Evolutionary conservation across 2,888 invertebrate genomes (phyloP).

Genomic region (Ormyrus pomaceus): DNA sequence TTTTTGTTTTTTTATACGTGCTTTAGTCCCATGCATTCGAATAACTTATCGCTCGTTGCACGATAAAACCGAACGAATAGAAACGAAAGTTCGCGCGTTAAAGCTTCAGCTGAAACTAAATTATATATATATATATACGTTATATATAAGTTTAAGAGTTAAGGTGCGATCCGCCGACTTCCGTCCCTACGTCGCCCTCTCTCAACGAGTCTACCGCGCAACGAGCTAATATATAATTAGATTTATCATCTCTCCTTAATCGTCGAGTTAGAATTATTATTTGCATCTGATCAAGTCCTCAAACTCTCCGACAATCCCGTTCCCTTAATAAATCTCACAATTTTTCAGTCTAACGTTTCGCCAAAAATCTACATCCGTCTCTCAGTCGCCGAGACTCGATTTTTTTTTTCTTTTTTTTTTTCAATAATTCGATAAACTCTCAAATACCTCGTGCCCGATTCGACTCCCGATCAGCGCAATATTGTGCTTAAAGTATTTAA

Average conservation of each 20-base stretch:
- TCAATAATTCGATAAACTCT: constrained; percentile 18
- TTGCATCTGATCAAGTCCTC: neutral
- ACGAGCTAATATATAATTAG: neutral
- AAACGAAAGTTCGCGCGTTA: constrained; percentile 3
- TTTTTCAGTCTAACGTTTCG: constrained; percentile 52
- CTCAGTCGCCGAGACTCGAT: constrained; percentile 2
- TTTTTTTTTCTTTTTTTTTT: neutral
- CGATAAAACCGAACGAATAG: constrained; percentile 6
- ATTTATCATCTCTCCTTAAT: neutral
- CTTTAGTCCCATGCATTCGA: constrained; percentile 71
- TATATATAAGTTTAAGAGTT: neutral
- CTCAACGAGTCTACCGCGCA: constrained; percentile 20
- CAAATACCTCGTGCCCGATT: neutral
- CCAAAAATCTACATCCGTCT: constrained; percentile 36
- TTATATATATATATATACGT: too few species aligned
- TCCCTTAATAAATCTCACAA: constrained; percentile 39
- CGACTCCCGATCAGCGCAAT: constrained; percentile 16
- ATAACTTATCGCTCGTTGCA: constrained; percentile 13
- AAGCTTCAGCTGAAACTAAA: neutral
- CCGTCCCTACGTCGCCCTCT: neutral
- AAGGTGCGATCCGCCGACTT: constrained; percentile 1
- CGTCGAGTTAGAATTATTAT: neutral
- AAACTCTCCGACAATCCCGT: neutral
- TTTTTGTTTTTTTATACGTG: constrained; percentile 53
- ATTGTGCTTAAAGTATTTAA: constrained; percentile 46